Percentiles rank a stretch among this genome's conserved stretches.
These are phyloP conservation scores for Barypeithes pellucidus DNA, from an alignment of 2,888 invertebrate species.

Conservation along the genomic window DNA sequence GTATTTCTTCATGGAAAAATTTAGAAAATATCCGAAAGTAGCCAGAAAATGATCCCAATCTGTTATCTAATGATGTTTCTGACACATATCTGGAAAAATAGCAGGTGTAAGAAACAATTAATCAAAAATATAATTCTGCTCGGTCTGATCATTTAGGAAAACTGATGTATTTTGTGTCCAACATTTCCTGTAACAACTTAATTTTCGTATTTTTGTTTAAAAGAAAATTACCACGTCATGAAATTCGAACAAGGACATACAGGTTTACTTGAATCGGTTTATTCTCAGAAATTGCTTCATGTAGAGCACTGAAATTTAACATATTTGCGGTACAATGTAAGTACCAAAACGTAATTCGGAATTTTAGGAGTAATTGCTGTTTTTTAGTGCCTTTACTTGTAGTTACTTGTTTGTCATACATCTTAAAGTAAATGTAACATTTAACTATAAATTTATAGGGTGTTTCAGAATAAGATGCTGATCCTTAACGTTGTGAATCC, in stretches of 20 bases:
- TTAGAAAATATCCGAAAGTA: neutral
- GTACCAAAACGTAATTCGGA: too few relatives aligned
- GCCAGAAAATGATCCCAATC: neutral
- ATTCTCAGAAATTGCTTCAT: too few relatives aligned
- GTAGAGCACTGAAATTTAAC: too few relatives aligned
- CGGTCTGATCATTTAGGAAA: constrained; percentile 12
- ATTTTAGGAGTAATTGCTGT: too few relatives aligned
- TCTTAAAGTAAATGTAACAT: too few relatives aligned
- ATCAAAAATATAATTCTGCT: constrained; percentile 22
- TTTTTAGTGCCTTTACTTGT: too few relatives aligned
- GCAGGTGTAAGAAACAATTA: constrained; percentile 12
- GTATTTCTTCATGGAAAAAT: neutral
- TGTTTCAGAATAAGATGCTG: too few relatives aligned
- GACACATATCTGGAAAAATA: constrained; percentile 2
- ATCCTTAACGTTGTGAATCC: too few relatives aligned
- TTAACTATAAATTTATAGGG: too few relatives aligned
- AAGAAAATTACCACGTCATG: neutral
- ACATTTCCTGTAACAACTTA: constrained; percentile 27
- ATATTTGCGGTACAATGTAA: too few relatives aligned
- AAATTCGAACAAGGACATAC: neutral
- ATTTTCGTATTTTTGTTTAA: constrained; percentile 17
- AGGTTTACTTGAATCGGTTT: too few relatives aligned
- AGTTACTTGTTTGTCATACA: too few relatives aligned
- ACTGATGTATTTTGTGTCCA: constrained; percentile 22
- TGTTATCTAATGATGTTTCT: constrained; percentile 3